phyloP scores from a whole-genome alignment of 2,888 invertebrate genomes.

The Craniophora ligustri region DNA sequence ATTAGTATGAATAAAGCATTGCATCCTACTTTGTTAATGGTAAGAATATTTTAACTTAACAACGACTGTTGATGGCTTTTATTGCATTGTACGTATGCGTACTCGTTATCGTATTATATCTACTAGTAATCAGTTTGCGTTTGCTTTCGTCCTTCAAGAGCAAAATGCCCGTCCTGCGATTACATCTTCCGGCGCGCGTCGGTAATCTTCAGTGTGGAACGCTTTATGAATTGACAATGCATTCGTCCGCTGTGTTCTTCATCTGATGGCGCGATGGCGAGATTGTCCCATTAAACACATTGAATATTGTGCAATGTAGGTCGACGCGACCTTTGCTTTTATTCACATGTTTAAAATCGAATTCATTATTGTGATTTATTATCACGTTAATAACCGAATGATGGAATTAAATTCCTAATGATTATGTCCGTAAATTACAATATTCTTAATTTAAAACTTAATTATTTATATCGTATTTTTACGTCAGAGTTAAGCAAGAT shows the following conservation, averaged over 20 bases:
- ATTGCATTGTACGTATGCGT: slow-evolving; percentile 59
- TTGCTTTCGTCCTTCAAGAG: slow-evolving; percentile 74
- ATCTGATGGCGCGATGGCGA: slow-evolving; percentile 47
- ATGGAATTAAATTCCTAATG: slow-evolving; percentile 15
- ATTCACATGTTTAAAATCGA: slow-evolving; percentile 40
- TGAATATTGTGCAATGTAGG: slow-evolving; percentile 62
- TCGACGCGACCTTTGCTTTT: slow-evolving; percentile 59
- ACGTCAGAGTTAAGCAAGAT: not conserved
- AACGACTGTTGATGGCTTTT: slow-evolving; percentile 51
- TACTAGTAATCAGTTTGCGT: slow-evolving; percentile 79
- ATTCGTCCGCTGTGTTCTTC: slow-evolving; percentile 49
- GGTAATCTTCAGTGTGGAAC: slow-evolving; percentile 66
- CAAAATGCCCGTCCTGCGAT: slow-evolving; percentile 70
- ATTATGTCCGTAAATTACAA: not conserved
- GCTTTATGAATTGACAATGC: slow-evolving; percentile 63
- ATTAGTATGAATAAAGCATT: slow-evolving; percentile 52
- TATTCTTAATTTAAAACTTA: not conserved
- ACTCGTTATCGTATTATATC: slow-evolving; percentile 62
- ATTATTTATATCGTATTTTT: not conserved
- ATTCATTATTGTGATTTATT: slow-evolving; percentile 43
- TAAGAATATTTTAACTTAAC: slow-evolving; percentile 38
- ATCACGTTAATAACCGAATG: slow-evolving; percentile 26
- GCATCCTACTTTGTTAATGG: slow-evolving; percentile 39
- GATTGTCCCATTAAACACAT: slow-evolving; percentile 52
- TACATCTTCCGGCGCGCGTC: slow-evolving; percentile 71